Conservation (phyloP, 2,797 vertebrate genomes). For the Dermochelys coriacea region DNA sequence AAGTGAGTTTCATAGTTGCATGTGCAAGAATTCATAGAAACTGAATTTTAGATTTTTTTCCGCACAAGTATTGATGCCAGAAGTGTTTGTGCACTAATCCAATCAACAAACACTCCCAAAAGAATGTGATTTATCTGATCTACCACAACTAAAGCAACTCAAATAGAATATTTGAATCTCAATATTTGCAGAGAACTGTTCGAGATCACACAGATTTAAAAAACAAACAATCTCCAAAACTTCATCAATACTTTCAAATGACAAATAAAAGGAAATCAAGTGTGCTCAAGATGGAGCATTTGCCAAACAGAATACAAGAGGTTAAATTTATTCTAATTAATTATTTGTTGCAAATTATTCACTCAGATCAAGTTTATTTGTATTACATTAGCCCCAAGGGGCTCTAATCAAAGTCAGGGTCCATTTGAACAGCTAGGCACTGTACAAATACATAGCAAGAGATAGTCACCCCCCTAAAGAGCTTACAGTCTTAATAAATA, state of each 20-base stretch:
- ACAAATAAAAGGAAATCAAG: not conserved
- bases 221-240: not conserved
- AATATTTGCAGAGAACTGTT: accelerated
- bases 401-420: constrained; percentile 33
- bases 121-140: accelerated
- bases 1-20: not conserved
- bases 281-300: not conserved
- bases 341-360: not conserved
- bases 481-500: not conserved
- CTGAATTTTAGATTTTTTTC: not conserved
- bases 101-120: not conserved
- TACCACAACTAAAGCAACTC: not conserved
- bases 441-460: not conserved
- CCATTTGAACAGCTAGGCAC: not conserved
- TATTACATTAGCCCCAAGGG: constrained; percentile 8
- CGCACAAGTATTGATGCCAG: not conserved
- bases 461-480: not conserved
- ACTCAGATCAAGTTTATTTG: not conserved
- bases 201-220: not conserved
- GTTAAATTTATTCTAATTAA: not conserved
- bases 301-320: not conserved
- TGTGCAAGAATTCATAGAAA: constrained; percentile 44
- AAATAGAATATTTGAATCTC: not conserved
- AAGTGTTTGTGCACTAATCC: constrained; percentile 3
- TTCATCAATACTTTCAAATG: not conserved